These are phyloP conservation scores for Panthera tigris DNA, from an alignment of 2,113 vertebrate species.

Conservation along the genomic window DNA sequence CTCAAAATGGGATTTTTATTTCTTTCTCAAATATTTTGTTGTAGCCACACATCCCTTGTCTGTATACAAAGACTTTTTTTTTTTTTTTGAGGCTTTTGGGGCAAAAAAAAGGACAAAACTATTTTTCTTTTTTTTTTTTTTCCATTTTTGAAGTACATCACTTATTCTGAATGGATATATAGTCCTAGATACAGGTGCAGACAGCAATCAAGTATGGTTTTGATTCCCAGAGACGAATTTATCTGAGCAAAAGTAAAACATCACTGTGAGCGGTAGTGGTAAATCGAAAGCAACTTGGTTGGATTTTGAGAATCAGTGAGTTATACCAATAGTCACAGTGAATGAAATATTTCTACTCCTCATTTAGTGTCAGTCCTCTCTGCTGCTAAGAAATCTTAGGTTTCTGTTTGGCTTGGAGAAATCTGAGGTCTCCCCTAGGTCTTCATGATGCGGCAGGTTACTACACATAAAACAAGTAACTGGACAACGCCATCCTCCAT, in stretches of 20 bases:
- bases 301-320: not conserved
- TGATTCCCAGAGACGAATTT: not conserved
- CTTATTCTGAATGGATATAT: not conserved
- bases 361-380: not conserved
- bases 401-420: not conserved
- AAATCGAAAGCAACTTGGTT: not conserved
- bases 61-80: not conserved
- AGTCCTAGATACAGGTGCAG: not conserved
- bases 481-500: not conserved
- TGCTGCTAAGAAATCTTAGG: not conserved
- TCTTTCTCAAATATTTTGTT: not conserved
- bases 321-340: not conserved
- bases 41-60: not conserved
- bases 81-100: not conserved
- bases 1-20: not conserved
- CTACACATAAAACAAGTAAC: not conserved
- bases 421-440: not conserved
- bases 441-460: not conserved
- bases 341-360: not conserved
- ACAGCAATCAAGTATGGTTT: not conserved
- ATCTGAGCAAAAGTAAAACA: constrained; percentile 6
- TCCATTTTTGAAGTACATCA: not conserved
- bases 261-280: too few relatives aligned
- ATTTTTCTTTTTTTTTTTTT: not conserved
- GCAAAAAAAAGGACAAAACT: not conserved